These are phyloP conservation scores for Montipora cactus DNA, from an alignment of 64 coral and sea anemone genomes.

Conservation along the genomic window DNA sequence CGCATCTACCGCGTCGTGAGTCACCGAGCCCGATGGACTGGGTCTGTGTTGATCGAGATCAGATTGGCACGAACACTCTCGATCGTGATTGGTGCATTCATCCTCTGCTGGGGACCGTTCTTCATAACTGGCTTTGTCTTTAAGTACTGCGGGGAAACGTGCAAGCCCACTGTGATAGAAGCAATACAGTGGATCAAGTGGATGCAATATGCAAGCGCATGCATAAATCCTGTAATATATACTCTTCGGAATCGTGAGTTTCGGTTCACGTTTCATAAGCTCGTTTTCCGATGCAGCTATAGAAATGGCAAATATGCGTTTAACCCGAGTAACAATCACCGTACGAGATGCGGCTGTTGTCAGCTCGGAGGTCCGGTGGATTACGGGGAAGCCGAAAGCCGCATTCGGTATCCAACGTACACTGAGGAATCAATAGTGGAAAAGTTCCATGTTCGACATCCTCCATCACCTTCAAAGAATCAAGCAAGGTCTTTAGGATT, in stretches of 20 bases:
- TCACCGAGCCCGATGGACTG: slow-evolving; percentile 81
- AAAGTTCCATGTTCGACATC: neutral
- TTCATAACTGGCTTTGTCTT: slow-evolving; percentile 68
- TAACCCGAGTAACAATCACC: neutral
- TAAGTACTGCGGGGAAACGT: slow-evolving; percentile 42
- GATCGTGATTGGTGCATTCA: slow-evolving; percentile 91
- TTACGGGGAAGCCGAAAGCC: neutral
- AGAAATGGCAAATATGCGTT: slow-evolving; percentile 70
- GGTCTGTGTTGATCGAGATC: slow-evolving; percentile 89
- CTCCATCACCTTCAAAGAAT: neutral
- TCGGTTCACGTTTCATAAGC: slow-evolving; percentile 80
- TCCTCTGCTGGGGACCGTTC: slow-evolving; percentile 93
- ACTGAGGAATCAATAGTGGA: slow-evolving; percentile 29
- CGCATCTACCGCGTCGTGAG: slow-evolving; percentile 85
- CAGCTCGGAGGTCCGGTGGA: slow-evolving; percentile 40
- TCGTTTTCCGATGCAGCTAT: slow-evolving; percentile 74
- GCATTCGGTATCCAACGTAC: slow-evolving; percentile 48
- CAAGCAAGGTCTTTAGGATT: slow-evolving; percentile 5
- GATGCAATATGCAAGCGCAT: slow-evolving; percentile 78
- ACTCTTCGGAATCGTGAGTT: slow-evolving; percentile 90
- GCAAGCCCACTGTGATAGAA: neutral
- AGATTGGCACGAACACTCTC: slow-evolving; percentile 85
- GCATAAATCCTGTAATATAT: slow-evolving; percentile 90
- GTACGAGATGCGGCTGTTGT: slow-evolving; percentile 40
- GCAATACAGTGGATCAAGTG: slow-evolving; percentile 76